phyloP scores from a whole-genome alignment of 2,888 invertebrate genomes.

The Eustalomyia histrio region DNA sequence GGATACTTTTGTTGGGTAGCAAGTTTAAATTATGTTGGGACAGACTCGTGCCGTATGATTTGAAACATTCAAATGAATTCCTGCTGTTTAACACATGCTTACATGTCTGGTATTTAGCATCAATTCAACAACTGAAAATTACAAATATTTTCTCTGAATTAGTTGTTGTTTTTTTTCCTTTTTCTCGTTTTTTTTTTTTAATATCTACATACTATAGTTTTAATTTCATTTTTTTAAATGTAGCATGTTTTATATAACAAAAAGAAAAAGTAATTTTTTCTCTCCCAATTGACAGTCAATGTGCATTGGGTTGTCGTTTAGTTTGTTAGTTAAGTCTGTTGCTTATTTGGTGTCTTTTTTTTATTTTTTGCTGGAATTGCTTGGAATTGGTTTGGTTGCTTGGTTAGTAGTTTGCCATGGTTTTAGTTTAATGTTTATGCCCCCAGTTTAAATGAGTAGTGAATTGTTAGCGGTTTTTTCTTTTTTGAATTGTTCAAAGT shows the following conservation, averaged over 20 bases:
- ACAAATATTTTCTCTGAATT: conserved; percentile 11
- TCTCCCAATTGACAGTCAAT: conserved; percentile 25
- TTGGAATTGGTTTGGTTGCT: conserved; percentile 13
- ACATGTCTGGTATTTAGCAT: conserved; percentile 56
- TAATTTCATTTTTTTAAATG: conserved; percentile 42
- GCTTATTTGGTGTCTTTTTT: conserved; percentile 5
- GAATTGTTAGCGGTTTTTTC: conserved; percentile 40
- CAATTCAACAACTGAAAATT: conserved; percentile 32
- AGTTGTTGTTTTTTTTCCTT: conserved; percentile 13
- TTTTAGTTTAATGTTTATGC: conserved; percentile 24
- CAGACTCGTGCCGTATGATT: conserved; percentile 54
- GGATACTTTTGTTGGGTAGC: not conserved
- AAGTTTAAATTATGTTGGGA: conserved; percentile 1
- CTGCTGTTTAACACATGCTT: conserved; percentile 63
- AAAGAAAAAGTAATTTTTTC: not conserved
- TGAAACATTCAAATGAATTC: conserved; percentile 55
- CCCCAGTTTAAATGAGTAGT: conserved; percentile 26
- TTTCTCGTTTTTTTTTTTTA: not conserved
- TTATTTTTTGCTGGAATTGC: not conserved
- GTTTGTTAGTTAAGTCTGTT: conserved; percentile 9
- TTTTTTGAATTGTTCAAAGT: conserved; percentile 43
- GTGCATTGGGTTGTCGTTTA: conserved; percentile 9
- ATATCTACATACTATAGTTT: conserved; percentile 4
- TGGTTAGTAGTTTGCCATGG: conserved; percentile 28
- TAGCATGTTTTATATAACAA: conserved; percentile 23